A percentile compares a stretch with the other conserved stretches of the same genome.
Evolutionary conservation across 2,888 invertebrate species (phyloP).

Genomic region (Trissolcus brochymenae): DNA sequence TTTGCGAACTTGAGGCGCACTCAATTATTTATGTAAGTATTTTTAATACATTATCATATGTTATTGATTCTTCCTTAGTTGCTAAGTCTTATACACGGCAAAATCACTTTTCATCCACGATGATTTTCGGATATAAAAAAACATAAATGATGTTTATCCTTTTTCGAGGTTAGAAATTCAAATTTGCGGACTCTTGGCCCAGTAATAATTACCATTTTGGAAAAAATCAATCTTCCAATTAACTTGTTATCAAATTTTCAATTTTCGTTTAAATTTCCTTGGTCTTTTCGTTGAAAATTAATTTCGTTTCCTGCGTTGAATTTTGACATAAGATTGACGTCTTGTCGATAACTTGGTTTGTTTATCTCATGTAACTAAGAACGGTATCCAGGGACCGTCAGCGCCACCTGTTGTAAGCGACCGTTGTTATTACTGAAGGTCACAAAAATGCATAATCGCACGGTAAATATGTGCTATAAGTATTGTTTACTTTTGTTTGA

Average conservation of each 20-base stretch:
- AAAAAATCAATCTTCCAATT: neutral
- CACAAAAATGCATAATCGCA: neutral
- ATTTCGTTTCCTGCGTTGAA: neutral
- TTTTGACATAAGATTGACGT: neutral
- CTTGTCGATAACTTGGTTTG: constrained; percentile 27
- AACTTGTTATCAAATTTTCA: neutral
- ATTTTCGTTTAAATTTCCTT: no score
- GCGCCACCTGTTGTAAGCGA: constrained; percentile 11
- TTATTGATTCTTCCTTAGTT: neutral
- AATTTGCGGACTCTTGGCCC: neutral
- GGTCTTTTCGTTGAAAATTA: neutral
- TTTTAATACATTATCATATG: neutral
- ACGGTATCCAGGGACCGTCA: constrained; percentile 29
- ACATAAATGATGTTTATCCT: no score
- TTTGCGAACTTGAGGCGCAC: neutral
- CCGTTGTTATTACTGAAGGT: constrained; percentile 2
- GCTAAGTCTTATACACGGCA: neutral
- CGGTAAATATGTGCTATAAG: no score
- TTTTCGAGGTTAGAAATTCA: constrained; percentile 14
- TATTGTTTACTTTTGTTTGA: no score
- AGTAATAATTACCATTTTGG: constrained; percentile 4
- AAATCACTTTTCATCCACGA: no score
- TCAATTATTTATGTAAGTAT: neutral
- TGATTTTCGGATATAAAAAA: no score
- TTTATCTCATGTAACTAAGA: constrained; percentile 21